Conservation (phyloP, 1,140 invertebrate species). For the Hestina assimilis region DNA sequence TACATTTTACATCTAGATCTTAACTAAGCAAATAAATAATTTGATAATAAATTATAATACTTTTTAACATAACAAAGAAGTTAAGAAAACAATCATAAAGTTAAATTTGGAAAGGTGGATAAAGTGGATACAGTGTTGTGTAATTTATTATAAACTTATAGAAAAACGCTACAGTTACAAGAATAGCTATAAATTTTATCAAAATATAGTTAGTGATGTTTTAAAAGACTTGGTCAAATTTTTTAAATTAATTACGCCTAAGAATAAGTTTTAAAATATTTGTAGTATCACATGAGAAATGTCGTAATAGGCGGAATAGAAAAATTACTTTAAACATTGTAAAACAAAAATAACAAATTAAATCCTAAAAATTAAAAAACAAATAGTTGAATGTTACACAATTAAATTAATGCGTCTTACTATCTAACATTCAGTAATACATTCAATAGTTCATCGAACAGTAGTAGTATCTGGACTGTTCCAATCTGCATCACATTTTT, state of each 20-base stretch:
- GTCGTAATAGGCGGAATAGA: constrained; percentile 8
- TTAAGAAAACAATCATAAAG: no score
- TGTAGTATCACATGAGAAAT: constrained; percentile 3
- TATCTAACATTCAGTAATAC: no score
- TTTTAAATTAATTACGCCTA: constrained; percentile 6
- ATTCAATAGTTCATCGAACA: background rate
- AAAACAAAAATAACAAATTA: background rate
- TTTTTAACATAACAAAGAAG: no score
- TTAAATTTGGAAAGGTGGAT: no score
- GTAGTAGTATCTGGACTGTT: no score
- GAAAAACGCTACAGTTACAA: no score
- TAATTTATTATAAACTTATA: no score
- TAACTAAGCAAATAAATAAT: background rate
- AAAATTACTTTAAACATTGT: constrained; percentile 1
- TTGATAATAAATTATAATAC: background rate
- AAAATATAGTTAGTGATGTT: constrained; percentile 5
- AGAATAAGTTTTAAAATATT: background rate
- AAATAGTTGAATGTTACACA: background rate
- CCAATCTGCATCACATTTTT: background rate
- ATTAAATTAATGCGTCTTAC: background rate
- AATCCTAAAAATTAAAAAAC: background rate
- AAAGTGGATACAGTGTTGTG: no score
- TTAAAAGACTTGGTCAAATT: constrained; percentile 11
- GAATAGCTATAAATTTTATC: background rate
- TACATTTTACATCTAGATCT: background rate